phyloP scores from a whole-genome alignment of 1,140 invertebrate species.

The Drosophila carrolli region DNA sequence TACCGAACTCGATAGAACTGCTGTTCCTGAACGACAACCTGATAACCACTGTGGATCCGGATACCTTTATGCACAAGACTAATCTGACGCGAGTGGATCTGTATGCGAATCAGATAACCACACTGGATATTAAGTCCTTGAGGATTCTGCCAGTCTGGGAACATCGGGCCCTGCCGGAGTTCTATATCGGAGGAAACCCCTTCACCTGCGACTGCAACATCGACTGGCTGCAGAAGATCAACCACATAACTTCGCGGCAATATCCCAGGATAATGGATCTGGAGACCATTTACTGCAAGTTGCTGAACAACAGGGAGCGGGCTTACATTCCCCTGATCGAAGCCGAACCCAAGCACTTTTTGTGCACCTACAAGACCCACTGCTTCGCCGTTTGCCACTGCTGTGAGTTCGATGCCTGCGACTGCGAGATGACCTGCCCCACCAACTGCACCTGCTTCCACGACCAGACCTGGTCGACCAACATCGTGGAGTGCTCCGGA shows the following conservation, averaged over 20 bases:
- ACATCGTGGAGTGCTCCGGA: slow-evolving; percentile 95
- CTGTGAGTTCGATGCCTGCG: slow-evolving; percentile 97
- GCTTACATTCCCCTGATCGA: slow-evolving; percentile 93
- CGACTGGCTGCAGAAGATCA: slow-evolving; percentile 94
- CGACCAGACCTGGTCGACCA: slow-evolving; percentile 96
- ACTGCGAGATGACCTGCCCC: slow-evolving; percentile 98
- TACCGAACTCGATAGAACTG: slow-evolving; percentile 91
- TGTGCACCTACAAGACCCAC: slow-evolving; percentile 96
- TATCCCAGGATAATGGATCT: slow-evolving; percentile 96
- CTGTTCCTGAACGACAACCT: slow-evolving; percentile 93
- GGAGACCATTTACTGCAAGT: slow-evolving; percentile 95
- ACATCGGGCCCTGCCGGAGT: slow-evolving; percentile 90
- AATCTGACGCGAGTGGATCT: slow-evolving; percentile 93
- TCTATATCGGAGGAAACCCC: slow-evolving; percentile 94
- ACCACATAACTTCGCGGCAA: slow-evolving; percentile 90
- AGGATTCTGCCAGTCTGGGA: slow-evolving; percentile 89
- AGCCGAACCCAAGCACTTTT: slow-evolving; percentile 93
- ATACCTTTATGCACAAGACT: slow-evolving; percentile 93
- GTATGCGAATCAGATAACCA: slow-evolving; percentile 93
- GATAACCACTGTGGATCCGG: slow-evolving; percentile 91
- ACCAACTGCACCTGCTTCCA: slow-evolving; percentile 97
- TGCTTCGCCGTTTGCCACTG: slow-evolving; percentile 97
- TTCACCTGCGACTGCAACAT: slow-evolving; percentile 95
- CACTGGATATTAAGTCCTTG: slow-evolving; percentile 92
- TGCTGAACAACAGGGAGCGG: slow-evolving; percentile 93